Evolutionary conservation across 2,113 vertebrate species (phyloP), one percentile per base, ranked within the genome.

Genomic region (Geococcyx californianus): DNA sequence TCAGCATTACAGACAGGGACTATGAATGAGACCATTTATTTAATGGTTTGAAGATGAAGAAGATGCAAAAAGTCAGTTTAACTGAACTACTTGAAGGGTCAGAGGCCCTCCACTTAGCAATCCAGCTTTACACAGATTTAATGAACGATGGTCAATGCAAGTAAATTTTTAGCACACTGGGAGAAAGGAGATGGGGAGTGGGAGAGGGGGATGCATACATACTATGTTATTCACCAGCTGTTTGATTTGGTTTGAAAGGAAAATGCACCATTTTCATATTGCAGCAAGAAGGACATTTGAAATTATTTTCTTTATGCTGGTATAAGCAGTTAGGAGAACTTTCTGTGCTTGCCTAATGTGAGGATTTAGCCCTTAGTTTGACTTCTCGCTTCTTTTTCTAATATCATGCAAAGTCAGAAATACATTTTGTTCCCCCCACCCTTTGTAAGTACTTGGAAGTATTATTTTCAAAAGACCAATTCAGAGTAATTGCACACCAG

Each of bases 391-490:
- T 13, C 84, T 55, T 84, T 26, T 1, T 16, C n/a, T 73, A 55
- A 49, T 33, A 56, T 56, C 21, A 52, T 76, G 45, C 40, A 76
- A 73, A 93, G 66, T 68, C 54, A 89, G 77, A 89, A 91, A 58
- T 56, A 49, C 1, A 4, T n/a, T 42, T 60, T 38, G 1, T 3
- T 6, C 56, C 38, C 10, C 2, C 24, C 51, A 14, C 16, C 4
- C 34, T 77, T 70, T 94, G 26, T 63, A 63, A 28, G 24, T 28
- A 55, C 16, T 75, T 66, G 36, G 36, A 83, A 68, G 58, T 79
- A 26, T 44, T 91, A 36, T 83, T 95, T 95, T 85, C 66, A 82
- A 76, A 78, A 62, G 45, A 89, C 23, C 9, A 8, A 33, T 64
- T 92, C 60, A 93, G 64, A 74, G 16, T 42, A 62, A 79, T 89